Base-by-base conservation (phyloP, 2,888 invertebrate species). In the Andrena trimmerana region DNA sequence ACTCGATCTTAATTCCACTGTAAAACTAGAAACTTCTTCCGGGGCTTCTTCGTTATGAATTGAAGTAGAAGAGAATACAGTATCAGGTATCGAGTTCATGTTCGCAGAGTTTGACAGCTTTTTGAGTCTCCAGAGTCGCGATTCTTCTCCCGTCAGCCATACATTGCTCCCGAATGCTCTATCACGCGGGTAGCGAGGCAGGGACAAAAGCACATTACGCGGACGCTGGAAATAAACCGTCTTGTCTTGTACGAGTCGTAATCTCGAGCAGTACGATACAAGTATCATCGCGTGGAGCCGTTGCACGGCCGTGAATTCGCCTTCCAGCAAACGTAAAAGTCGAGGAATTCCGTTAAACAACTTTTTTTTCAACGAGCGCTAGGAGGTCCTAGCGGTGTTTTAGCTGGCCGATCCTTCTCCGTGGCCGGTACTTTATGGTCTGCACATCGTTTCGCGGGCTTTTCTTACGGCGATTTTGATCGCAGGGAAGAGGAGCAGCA, bases 401-500 rank as follows among this genome's bases (percentile, higher is more conserved):
- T 65, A 63, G 10, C 31, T 8, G 63, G 27, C 42, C 60, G 69
- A 62, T 73, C 59, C n/a, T 31, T 48, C 33, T 24, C 52, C 24
- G 16, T 65, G 73, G 24, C 60, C 29, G 57, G 24, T 75, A 80
- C 69, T 87, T 87, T 81, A 80, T 59, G 68, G 65, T 48, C 42
- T 48, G 57, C 71, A 72, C 68, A 75, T 78, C 75, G 70, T 84
- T 71, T 59, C 62, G 66, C 60, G 72, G 29, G 59, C 24, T 68
- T 54, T 70, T 60, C 76, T 85, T 74, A 52, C 73, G 36, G 27
- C 68, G 42, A 60, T 63, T 82, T 27, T 62, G 76, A 73, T 81
- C 76, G 65, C 66, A 8, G 31, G 5, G 52, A 36, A 62, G 20
- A 36, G 33, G 62, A 20, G 20, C 42, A 65, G 27, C 29, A 31